Percentiles rank a stretch among this genome's conserved stretches.
These are phyloP conservation scores for Zaprionus capensis DNA, from an alignment of 1,140 invertebrate species.

Conservation along the genomic window DNA sequence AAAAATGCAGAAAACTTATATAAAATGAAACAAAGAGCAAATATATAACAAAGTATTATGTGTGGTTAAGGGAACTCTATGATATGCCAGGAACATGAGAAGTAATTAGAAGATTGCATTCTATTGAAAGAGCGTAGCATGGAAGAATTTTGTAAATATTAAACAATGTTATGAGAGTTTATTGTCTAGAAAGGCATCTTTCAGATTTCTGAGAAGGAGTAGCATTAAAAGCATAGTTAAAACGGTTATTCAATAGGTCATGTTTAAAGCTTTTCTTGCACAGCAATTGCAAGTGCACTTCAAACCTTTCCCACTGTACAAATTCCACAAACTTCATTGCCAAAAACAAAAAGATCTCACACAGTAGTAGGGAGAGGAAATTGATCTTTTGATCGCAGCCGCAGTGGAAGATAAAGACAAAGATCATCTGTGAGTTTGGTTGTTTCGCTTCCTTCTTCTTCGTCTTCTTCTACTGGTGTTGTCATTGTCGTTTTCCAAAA, in stretches of 20 bases:
- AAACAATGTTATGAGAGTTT: too few relatives aligned
- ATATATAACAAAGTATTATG: too few relatives aligned
- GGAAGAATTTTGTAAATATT: too few relatives aligned
- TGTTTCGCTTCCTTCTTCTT: not conserved
- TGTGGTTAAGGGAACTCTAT: too few relatives aligned
- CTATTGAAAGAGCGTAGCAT: too few relatives aligned
- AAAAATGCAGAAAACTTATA: not conserved
- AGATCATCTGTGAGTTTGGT: conserved; percentile 20
- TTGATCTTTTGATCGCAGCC: conserved; percentile 14
- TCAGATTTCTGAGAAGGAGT: too few relatives aligned
- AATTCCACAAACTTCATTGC: not conserved
- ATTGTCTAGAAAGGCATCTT: too few relatives aligned
- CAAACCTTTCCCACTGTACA: not conserved
- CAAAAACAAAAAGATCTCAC: not conserved
- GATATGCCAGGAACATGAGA: too few relatives aligned
- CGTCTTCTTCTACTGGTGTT: conserved; percentile 28
- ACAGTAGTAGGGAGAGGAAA: not conserved
- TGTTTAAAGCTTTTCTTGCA: not conserved
- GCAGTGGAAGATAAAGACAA: conserved; percentile 2
- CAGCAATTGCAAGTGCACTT: not conserved
- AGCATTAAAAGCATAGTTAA: too few relatives aligned
- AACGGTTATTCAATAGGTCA: not conserved
- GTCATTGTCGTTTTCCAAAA: conserved; percentile 55
- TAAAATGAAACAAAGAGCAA: too few relatives aligned
- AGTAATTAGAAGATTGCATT: too few relatives aligned